Conservation (phyloP, 2,797 vertebrate species). For the Brotula barbata region DNA sequence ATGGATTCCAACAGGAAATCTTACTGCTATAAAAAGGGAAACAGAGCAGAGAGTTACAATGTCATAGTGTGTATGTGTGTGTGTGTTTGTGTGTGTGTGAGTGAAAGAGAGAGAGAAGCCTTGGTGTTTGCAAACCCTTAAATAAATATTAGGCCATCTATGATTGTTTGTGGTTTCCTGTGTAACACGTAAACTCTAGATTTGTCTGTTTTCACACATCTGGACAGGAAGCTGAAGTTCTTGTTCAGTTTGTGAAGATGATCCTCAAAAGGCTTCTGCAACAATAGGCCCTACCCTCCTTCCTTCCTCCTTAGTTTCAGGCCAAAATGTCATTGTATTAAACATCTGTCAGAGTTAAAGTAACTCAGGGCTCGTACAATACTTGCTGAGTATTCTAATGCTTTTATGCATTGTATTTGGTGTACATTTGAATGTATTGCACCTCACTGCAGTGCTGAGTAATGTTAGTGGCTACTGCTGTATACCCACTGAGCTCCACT, state of each 20-base stretch:
- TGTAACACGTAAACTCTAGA: conserved; percentile 59
- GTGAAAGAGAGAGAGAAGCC: conserved; percentile 48
- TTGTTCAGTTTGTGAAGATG: conserved; percentile 35
- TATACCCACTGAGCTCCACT: conserved; percentile 1
- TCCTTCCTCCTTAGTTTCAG: too few species aligned
- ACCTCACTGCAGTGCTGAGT: neutral
- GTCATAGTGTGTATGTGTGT: conserved; percentile 19
- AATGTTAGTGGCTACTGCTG: conserved; percentile 5
- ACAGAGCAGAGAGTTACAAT: conserved; percentile 32
- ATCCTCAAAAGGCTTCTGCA: neutral
- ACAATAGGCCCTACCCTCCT: neutral
- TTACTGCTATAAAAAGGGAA: conserved; percentile 77
- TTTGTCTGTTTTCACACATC: conserved; percentile 41
- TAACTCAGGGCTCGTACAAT: neutral
- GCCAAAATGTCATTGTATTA: conserved; percentile 1
- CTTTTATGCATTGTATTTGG: neutral
- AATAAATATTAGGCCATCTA: conserved; percentile 71
- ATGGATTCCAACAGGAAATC: conserved; percentile 77
- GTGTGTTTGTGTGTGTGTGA: conserved; percentile 15
- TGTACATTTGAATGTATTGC: neutral
- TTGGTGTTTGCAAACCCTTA: conserved; percentile 76
- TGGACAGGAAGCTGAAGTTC: conserved; percentile 36
- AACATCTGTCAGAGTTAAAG: conserved; percentile 2
- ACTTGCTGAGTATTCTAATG: too few species aligned
- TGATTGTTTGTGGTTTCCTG: conserved; percentile 51